Base-by-base conservation (phyloP, 2,888 invertebrate species). In the Aphelenchoides bicaudatus region DNA sequence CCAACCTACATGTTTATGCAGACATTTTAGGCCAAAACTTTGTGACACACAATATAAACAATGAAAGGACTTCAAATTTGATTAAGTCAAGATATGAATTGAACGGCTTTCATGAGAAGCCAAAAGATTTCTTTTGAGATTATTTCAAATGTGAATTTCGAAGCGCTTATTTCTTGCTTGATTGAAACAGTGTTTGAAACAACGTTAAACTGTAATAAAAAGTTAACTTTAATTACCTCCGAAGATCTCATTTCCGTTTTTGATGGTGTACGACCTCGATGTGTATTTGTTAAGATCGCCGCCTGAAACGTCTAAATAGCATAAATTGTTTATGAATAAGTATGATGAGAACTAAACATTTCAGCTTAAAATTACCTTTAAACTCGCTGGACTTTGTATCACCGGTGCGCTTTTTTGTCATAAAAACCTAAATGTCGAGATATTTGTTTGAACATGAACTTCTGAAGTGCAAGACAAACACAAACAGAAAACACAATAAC, bases 241-340 rank as follows among this genome's bases (percentile, higher is more conserved):
- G 51, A 76, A 76, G 19, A 76, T 71, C 54, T 76, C 76, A 49
- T 73, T 74, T 28, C 76, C 76, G 58, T 77, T 75, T 50, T 76
- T 69, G 52, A 76, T 77, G 19, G 74, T 73, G 59, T 76, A 76
- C 2, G 72, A 73, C 37, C 73, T 67, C 2, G 76, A 69, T 6
- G 76, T 76, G 70, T 76, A 76, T 64, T 77, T 76, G 69, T 77
- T 76, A 49, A 76, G 60, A 58, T 76, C 76, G 13, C 75, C 74
- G n/a, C n/a, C n/a, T n/a, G n/a, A n/a, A n/a, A n/a, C n/a, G n/a
- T n/a, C n/a, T n/a, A n/a, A 3, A 68, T 67, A 56, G 54, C 34
- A 19, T 25, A 31, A 5, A 10, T 21, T 29, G 25, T 13, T 49
- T 25, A 16, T 61, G 28, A 30, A 19, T 13, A 23, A 27, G 16